A percentile compares a stretch with the other conserved stretches of the same genome.
These are phyloP conservation scores for Chromis chromis DNA, from an alignment of 2,797 vertebrate genomes.

Conservation along the genomic window DNA sequence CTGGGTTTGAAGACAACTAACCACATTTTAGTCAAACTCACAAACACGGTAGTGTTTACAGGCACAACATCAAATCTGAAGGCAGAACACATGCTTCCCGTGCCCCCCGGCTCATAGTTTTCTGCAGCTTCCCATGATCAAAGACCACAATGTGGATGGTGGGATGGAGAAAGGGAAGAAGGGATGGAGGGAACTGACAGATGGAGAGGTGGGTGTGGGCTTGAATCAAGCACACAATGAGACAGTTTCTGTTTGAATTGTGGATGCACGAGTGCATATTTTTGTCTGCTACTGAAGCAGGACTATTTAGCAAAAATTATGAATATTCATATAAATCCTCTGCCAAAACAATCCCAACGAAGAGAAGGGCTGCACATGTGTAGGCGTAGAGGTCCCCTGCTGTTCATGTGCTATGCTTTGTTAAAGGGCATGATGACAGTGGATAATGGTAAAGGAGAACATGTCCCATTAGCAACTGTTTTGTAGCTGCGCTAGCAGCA, in stretches of 20 bases:
- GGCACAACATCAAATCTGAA: constrained; percentile 45
- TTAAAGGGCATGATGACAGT: background rate
- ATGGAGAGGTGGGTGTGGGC: constrained; percentile 38
- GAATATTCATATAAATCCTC: constrained; percentile 13
- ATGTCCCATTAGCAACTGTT: background rate
- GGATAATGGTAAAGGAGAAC: background rate
- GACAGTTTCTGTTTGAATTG: constrained; percentile 24
- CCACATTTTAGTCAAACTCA: constrained; percentile 22
- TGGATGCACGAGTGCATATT: constrained; percentile 31
- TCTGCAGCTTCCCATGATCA: constrained; percentile 61
- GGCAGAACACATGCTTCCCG: constrained; percentile 45
- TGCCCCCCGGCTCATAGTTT: constrained; percentile 42
- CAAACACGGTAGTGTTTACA: constrained; percentile 49
- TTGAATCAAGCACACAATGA: constrained; percentile 40
- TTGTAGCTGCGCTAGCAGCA: no score
- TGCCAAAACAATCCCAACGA: background rate
- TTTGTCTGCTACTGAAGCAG: constrained; percentile 24
- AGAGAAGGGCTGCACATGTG: background rate
- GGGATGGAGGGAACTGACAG: constrained; percentile 35
- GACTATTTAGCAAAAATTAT: constrained; percentile 11
- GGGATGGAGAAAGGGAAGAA: constrained; percentile 22
- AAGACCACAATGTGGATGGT: constrained; percentile 44
- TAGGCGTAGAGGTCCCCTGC: background rate
- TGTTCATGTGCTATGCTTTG: no score
- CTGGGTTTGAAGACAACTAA: constrained; percentile 1